phyloP scores from a whole-genome alignment of 2,113 vertebrate species.

The Sinocyclocheilus rhinocerous region DNA sequence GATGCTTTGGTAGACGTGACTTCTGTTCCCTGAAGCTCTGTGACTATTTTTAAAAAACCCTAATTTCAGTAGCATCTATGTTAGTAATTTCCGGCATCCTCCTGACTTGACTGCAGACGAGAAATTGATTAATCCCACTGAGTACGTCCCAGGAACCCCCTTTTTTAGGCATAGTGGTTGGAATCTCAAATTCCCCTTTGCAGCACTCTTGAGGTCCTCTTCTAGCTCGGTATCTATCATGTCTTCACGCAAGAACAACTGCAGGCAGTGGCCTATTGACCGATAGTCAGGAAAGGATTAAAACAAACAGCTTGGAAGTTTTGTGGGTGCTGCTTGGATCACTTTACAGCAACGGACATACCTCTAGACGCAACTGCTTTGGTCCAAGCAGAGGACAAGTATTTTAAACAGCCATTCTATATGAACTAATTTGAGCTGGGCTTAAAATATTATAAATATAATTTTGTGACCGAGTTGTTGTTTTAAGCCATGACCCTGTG shows the following conservation, averaged over 20 bases:
- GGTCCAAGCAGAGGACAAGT: conserved; percentile 64
- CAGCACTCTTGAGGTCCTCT: neutral
- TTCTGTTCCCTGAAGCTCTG: neutral
- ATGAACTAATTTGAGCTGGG: conserved; percentile 53
- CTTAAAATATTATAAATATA: no score
- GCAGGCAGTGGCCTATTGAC: conserved; percentile 61
- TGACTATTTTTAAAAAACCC: conserved; percentile 3
- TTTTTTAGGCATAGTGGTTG: conserved; percentile 30
- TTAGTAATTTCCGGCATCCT: conserved; percentile 21
- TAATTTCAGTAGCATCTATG: conserved; percentile 24
- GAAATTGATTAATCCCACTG: conserved; percentile 33
- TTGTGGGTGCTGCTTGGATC: conserved; percentile 70
- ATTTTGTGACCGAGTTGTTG: conserved; percentile 32
- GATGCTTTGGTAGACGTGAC: neutral
- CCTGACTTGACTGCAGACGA: conserved; percentile 1
- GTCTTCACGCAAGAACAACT: conserved; percentile 73
- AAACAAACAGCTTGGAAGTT: conserved; percentile 61
- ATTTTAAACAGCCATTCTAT: conserved; percentile 61
- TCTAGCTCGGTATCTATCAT: conserved; percentile 63
- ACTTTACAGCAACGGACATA: conserved; percentile 70
- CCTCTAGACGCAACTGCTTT: conserved; percentile 71
- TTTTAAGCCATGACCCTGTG: conserved; percentile 34
- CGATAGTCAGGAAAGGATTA: conserved; percentile 42
- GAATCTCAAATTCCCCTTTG: conserved; percentile 6
- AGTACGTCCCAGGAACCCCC: conserved; percentile 11